These are phyloP conservation scores for Alsophila aescularia DNA, from an alignment of 2,888 invertebrate genomes.

Conservation along the genomic window DNA sequence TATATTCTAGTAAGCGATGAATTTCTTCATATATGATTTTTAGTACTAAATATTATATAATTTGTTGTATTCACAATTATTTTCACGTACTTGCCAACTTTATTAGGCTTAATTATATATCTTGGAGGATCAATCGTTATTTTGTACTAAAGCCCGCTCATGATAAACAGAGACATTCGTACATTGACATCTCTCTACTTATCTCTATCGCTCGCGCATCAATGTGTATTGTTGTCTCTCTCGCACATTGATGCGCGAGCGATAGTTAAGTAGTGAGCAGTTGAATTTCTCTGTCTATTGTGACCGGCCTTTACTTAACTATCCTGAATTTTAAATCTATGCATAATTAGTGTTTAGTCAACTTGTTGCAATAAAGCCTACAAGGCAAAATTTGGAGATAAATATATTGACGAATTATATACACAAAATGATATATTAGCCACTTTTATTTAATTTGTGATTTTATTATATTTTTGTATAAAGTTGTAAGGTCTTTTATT, in stretches of 20 bases:
- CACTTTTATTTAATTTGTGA: conserved; percentile 64
- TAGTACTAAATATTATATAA: neutral
- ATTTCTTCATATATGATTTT: neutral
- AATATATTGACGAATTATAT: conserved; percentile 35
- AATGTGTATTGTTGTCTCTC: too few relatives aligned
- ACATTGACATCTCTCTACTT: too few relatives aligned
- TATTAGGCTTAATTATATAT: neutral
- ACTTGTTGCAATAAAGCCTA: conserved; percentile 79
- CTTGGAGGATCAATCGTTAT: conserved; percentile 14
- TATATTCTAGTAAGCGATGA: neutral
- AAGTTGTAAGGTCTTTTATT: conserved; percentile 51
- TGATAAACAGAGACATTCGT: too few relatives aligned
- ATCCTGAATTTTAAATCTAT: conserved; percentile 43
- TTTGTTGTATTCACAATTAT: neutral
- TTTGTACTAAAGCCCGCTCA: too few relatives aligned
- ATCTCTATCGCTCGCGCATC: too few relatives aligned
- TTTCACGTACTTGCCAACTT: conserved; percentile 2
- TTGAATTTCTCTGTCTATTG: too few relatives aligned
- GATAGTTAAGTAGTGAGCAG: too few relatives aligned
- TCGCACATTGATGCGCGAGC: too few relatives aligned
- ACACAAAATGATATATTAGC: conserved; percentile 56
- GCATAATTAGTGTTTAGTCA: conserved; percentile 75
- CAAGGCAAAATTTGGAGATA: conserved; percentile 56
- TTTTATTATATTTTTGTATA: conserved; percentile 69
- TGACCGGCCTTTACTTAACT: too few relatives aligned